Percentiles rank a stretch among this genome's conserved stretches.
phyloP scores from a whole-genome alignment of 2,113 vertebrate genomes.

The Antechinus stuartii region DNA sequence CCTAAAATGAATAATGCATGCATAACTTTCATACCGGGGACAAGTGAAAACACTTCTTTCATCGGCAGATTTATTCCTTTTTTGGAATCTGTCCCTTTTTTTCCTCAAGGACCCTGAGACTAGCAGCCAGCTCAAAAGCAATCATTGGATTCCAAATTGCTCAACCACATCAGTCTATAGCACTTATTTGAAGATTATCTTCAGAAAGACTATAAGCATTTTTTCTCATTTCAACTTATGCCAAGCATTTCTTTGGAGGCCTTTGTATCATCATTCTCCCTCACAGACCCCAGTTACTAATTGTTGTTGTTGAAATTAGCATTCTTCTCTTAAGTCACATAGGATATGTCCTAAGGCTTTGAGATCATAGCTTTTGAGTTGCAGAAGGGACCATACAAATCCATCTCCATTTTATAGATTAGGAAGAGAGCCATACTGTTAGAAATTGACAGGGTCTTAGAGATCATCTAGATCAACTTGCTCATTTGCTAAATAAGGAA shows the following conservation, averaged over 20 bases:
- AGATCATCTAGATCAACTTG: not conserved
- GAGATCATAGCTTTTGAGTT: not conserved
- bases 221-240: not conserved
- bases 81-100: not conserved
- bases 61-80: not conserved
- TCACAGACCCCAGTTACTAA: fast-evolving
- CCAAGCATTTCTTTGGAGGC: not conserved
- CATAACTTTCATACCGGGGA: not conserved
- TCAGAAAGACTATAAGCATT: not conserved
- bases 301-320: not conserved
- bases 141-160: not conserved
- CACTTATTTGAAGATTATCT: not conserved
- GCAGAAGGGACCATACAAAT: no score
- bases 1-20: not conserved
- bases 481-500: not conserved
- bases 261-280: not conserved
- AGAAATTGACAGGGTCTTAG: not conserved
- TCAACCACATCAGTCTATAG: not conserved
- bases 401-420: not conserved
- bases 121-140: not conserved
- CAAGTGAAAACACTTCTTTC: not conserved
- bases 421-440: not conserved
- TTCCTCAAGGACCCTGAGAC: not conserved
- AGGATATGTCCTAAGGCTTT: not conserved
- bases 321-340: not conserved